phyloP scores from a whole-genome alignment of 2,113 vertebrate species.

The Sinocyclocheilus anshuiensis region DNA sequence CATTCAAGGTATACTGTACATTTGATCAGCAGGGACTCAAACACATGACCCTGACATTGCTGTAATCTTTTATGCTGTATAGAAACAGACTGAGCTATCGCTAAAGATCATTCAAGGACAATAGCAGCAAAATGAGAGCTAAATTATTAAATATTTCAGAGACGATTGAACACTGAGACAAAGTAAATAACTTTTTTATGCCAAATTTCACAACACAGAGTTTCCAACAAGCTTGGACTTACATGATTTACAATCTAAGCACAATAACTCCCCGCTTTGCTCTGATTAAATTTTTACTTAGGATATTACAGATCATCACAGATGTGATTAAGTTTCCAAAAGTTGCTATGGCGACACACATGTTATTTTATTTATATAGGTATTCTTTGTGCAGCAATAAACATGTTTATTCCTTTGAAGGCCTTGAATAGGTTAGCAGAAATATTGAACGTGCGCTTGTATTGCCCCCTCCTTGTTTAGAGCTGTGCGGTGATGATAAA shows the following conservation, averaged over 20 bases:
- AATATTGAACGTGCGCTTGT: conserved; percentile 9
- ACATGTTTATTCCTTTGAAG: neutral
- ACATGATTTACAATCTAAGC: neutral
- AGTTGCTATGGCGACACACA: conserved; percentile 45
- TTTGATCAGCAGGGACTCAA: neutral
- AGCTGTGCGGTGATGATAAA: conserved; percentile 7
- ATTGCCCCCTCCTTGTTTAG: conserved; percentile 23
- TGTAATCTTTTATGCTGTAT: neutral
- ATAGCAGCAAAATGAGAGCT: neutral
- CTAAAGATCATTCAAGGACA: neutral
- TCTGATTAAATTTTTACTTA: neutral
- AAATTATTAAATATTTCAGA: neutral
- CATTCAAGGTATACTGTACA: neutral
- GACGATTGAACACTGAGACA: neutral
- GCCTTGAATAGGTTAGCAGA: no score
- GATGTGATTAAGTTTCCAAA: conserved; percentile 9
- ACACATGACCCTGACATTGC: neutral
- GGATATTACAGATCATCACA: neutral
- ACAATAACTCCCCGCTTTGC: neutral
- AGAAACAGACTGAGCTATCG: neutral
- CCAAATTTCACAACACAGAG: neutral
- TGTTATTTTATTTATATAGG: conserved; percentile 7
- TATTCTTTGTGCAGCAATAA: neutral
- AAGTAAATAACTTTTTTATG: neutral
- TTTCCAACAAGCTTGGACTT: neutral